Evolutionary conservation across 1,140 invertebrate genomes (phyloP).

Genomic region (Dolichoris vasculosae): DNA sequence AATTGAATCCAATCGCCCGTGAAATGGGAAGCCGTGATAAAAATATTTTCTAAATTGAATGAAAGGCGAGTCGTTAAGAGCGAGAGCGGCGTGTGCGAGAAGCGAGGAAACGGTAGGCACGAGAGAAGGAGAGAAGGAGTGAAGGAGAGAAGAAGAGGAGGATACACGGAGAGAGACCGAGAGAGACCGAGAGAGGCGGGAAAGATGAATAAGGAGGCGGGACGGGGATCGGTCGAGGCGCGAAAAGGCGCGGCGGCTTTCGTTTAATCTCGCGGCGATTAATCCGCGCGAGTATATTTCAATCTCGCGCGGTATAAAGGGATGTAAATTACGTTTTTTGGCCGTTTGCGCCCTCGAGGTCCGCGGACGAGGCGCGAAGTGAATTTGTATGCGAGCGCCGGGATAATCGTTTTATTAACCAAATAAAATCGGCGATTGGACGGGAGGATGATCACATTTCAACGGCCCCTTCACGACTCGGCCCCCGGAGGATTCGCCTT

Average conservation of each 20-base stretch:
- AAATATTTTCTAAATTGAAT: constrained; percentile 67
- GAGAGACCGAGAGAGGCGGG: too few relatives aligned
- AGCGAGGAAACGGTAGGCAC: constrained; percentile 60
- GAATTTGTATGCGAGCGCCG: constrained; percentile 54
- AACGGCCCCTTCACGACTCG: neutral
- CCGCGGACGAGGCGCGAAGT: constrained; percentile 32
- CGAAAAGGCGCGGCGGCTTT: constrained; percentile 61
- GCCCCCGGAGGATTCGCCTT: constrained; percentile 66
- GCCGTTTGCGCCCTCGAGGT: constrained; percentile 66
- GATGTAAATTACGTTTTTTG: constrained; percentile 76
- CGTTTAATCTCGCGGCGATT: constrained; percentile 67
- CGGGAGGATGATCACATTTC: constrained; percentile 65
- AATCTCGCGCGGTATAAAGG: constrained; percentile 73
- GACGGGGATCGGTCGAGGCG: constrained; percentile 44
- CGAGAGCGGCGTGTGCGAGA: constrained; percentile 25
- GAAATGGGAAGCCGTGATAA: constrained; percentile 61
- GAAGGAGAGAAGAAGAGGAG: constrained; percentile 21
- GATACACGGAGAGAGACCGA: too few relatives aligned
- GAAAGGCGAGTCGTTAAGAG: constrained; percentile 59
- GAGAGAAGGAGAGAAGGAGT: too few relatives aligned
- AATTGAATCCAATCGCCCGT: constrained; percentile 63
- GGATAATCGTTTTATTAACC: constrained; percentile 75
- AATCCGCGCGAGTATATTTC: constrained; percentile 71
- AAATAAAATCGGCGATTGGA: constrained; percentile 73
- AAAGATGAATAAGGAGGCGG: constrained; percentile 33